These are phyloP conservation scores for Quadroppia sp. DNA, from an alignment of 2,888 invertebrate genomes.

Conservation along the genomic window DNA sequence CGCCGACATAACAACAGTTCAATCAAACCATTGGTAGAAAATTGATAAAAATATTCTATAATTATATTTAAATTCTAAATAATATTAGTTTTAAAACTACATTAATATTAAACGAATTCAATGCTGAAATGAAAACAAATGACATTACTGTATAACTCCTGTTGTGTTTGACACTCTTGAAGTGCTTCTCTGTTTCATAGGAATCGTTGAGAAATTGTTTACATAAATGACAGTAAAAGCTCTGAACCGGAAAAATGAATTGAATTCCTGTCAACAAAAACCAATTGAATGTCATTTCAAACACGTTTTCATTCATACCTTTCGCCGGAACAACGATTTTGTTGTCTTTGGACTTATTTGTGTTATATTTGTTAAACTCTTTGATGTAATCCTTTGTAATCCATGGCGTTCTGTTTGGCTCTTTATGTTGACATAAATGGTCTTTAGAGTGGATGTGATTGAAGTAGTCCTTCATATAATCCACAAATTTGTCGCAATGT, in stretches of 20 bases:
- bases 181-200: not conserved
- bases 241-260: not conserved
- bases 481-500: not conserved
- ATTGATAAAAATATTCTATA: no score
- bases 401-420: not conserved
- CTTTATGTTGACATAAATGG: not conserved
- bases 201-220: not conserved
- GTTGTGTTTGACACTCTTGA: conserved; percentile 13
- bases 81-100: no score
- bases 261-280: not conserved
- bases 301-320: not conserved
- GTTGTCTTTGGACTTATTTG: not conserved
- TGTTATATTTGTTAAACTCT: not conserved
- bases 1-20: not conserved
- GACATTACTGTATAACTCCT: conserved; percentile 17
- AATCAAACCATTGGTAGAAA: no score
- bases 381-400: conserved; percentile 28
- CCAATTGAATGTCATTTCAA: not conserved
- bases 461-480: conserved; percentile 19
- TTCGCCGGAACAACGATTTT: not conserved
- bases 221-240: conserved; percentile 16
- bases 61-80: no score
- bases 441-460: conserved; percentile 14
- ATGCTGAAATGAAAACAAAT: no score
- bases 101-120: no score